Base-by-base conservation (phyloP, 2,113 vertebrate genomes). In the Neodon shergylaensis region DNA sequence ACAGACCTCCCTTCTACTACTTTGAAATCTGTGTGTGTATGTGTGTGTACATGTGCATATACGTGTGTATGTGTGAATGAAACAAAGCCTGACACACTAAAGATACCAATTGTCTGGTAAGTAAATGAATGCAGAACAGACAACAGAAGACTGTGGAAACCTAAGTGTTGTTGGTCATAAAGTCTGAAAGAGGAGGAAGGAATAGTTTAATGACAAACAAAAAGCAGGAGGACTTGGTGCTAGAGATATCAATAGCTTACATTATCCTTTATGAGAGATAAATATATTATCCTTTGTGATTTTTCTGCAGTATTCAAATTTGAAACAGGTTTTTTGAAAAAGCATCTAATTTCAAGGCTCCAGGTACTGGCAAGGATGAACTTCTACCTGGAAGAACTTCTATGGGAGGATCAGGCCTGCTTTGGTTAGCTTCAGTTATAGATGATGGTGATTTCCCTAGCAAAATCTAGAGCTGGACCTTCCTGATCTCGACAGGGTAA, bases 301-400 rank as follows among this genome's bases (percentile, higher is more conserved):
- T 68, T 17, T 81, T 72, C 82, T 52, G 3, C 33, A 58, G 47
- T 66, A 11, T 65, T 88, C 90, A 16, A 70, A 36, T 47, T 70
- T 73, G 31, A 92, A 73, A 83, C 5, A 19, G 24, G 81, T 90
- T 83, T 13, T 63, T 94, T 94, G 49, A 61, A 78, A 73, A 63
- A n/a, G 31, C 3, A 47, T 39, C n/a, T 22, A 52, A 76, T 52
- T 95, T 47, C 65, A 7, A 21, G 5, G 76, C 33, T 79, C 65
- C 6, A 1, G n/a, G 42, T 4, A 0, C 26, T 16, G 2, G 13
- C 0, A 2, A 33, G 22, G 47, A 26, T 54, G 52, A 72, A 72
- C 70, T n/a, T 72, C 36, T 72, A n/a, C 17, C 47, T 3, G 3
- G 10, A 83, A 82, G 22, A 47, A 77, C 17, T 2, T 58, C 58